These are phyloP conservation scores for Chaenodraco wilsoni DNA, from an alignment of 2,797 vertebrate species.

Conservation along the genomic window DNA sequence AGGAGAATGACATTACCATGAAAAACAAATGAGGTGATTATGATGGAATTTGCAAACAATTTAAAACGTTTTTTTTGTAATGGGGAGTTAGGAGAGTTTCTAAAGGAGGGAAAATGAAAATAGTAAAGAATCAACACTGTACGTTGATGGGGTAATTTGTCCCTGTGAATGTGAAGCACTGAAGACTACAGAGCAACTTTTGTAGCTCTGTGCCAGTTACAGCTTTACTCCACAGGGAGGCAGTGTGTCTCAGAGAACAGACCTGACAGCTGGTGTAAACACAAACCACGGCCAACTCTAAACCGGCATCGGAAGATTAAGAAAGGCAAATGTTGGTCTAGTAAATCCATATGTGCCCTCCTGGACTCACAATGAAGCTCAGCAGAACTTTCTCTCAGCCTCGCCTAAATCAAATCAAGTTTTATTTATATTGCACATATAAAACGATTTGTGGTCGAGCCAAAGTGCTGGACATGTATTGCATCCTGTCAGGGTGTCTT, in stretches of 20 bases:
- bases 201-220: constrained; percentile 13
- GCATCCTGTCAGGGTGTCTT: not conserved
- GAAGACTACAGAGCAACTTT: not conserved
- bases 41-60: too few species aligned
- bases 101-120: too few species aligned
- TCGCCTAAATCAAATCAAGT: not conserved
- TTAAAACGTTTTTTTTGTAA: too few species aligned
- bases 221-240: constrained; percentile 60
- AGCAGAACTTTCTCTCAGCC: constrained; percentile 3
- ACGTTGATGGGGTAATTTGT: not conserved
- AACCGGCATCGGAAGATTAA: constrained; percentile 30
- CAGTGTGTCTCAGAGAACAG: constrained; percentile 56
- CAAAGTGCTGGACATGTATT: too few species aligned
- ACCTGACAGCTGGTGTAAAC: constrained; percentile 50
- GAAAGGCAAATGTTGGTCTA: constrained; percentile 18
- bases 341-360: constrained; percentile 19
- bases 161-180: not conserved
- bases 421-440: too few species aligned
- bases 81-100: too few species aligned
- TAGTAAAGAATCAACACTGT: too few species aligned
- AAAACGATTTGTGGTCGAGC: too few species aligned
- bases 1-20: too few species aligned
- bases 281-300: constrained; percentile 27
- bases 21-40: too few species aligned
- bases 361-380: constrained; percentile 15